phyloP scores from a whole-genome alignment of 1,140 invertebrate genomes.

The Lordiphosa mommai region DNA sequence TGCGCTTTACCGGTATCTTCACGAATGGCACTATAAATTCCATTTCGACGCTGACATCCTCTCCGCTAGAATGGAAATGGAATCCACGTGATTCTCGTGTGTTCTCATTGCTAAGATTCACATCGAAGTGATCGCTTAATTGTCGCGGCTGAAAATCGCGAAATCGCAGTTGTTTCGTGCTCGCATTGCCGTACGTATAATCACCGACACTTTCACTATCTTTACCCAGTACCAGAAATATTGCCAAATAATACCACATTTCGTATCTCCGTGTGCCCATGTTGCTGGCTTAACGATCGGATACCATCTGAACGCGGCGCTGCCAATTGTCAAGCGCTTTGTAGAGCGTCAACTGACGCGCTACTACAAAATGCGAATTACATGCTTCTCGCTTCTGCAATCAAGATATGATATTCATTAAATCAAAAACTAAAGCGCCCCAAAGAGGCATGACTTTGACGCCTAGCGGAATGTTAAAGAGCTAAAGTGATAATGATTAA shows the following conservation, averaged over 20 bases:
- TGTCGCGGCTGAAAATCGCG: slow-evolving; percentile 65
- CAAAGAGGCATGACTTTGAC: slow-evolving; percentile 14
- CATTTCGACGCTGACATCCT: slow-evolving; percentile 64
- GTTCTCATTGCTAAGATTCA: background rate
- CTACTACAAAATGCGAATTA: slow-evolving; percentile 25
- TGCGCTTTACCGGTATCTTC: slow-evolving; percentile 43
- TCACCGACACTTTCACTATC: slow-evolving; percentile 16
- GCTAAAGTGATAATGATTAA: background rate
- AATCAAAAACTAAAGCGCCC: slow-evolving; percentile 22
- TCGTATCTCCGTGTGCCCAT: slow-evolving; percentile 7
- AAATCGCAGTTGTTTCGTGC: slow-evolving; percentile 44
- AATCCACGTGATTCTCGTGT: slow-evolving; percentile 55
- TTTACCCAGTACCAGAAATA: slow-evolving; percentile 18
- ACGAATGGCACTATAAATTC: slow-evolving; percentile 70
- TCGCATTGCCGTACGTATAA: slow-evolving; percentile 38
- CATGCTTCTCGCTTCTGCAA: slow-evolving; percentile 43
- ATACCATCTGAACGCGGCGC: slow-evolving; percentile 29
- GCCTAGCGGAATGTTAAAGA: background rate
- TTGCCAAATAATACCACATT: slow-evolving; percentile 13
- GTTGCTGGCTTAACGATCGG: slow-evolving; percentile 23
- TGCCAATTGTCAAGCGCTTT: slow-evolving; percentile 8
- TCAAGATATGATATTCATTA: slow-evolving; percentile 65
- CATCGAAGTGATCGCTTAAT: background rate
- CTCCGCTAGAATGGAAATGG: slow-evolving; percentile 59
- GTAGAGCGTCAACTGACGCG: slow-evolving; percentile 3